Evolutionary conservation across 2,888 invertebrate genomes (phyloP).

Genomic region (Tetragnatha montana): DNA sequence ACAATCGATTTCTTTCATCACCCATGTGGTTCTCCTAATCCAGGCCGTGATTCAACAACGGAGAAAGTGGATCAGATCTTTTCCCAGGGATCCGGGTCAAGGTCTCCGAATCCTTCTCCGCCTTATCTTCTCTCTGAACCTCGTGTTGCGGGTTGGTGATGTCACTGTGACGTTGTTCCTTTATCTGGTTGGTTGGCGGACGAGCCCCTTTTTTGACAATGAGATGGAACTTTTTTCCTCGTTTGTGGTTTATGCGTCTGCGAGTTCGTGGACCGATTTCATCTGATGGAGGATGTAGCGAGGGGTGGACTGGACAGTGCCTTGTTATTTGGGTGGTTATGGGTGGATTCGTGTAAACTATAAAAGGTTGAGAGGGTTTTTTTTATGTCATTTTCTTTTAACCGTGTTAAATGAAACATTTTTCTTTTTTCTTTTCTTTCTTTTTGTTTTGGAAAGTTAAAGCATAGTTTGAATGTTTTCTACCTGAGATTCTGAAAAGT

Average conservation of each 20-base stretch:
- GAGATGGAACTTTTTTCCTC: background rate
- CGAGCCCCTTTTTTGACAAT: conserved; percentile 30
- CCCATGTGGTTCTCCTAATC: background rate
- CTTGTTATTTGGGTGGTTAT: too few relatives aligned
- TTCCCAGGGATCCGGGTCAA: conserved; percentile 39
- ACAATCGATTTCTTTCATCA: background rate
- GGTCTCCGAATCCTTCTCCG: conserved; percentile 20
- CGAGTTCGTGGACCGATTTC: background rate
- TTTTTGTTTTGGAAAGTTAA: too few relatives aligned
- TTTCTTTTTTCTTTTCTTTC: background rate
- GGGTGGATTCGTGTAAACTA: too few relatives aligned
- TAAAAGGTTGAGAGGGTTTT: too few relatives aligned
- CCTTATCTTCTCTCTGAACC: conserved; percentile 29
- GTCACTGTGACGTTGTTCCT: conserved; percentile 48
- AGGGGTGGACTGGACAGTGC: too few relatives aligned
- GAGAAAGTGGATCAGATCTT: conserved; percentile 15
- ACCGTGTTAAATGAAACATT: background rate
- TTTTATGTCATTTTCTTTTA: too few relatives aligned
- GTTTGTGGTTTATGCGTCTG: background rate
- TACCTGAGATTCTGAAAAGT: too few relatives aligned
- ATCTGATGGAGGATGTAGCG: background rate
- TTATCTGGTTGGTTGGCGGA: conserved; percentile 1
- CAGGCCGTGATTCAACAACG: background rate
- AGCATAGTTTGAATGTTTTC: too few relatives aligned
- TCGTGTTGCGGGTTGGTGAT: conserved; percentile 44